Evolutionary conservation across 35 echinoderm and acorn worm species (phyloP).

Genomic region (Strongylocentrotus purpuratus): DNA sequence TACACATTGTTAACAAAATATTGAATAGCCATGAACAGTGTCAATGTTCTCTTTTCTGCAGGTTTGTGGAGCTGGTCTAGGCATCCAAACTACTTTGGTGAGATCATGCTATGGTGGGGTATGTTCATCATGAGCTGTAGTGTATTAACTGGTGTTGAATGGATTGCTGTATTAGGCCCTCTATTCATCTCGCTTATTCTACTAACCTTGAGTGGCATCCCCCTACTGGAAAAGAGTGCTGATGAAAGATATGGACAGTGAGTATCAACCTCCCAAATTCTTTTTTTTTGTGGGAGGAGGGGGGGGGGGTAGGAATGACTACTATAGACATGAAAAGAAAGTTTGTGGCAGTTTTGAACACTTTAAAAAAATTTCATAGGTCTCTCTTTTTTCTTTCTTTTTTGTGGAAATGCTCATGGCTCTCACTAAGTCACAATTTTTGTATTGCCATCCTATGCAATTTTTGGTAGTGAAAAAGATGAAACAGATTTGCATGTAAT

Average conservation of each 20-base stretch:
- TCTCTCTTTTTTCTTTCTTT: no score
- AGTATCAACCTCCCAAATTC: conserved; percentile 37
- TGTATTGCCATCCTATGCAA: no score
- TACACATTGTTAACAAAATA: not conserved
- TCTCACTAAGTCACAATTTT: no score
- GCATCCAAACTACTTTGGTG: conserved; percentile 97
- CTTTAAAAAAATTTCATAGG: no score
- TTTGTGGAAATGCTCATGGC: no score
- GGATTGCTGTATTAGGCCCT: conserved; percentile 72
- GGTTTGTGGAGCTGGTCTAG: conserved; percentile 90
- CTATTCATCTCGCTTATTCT: conserved; percentile 81
- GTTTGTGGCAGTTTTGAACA: no score
- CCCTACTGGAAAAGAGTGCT: conserved; percentile 75
- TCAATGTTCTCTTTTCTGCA: not conserved
- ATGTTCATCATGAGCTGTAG: conserved; percentile 78
- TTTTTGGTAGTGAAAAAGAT: no score
- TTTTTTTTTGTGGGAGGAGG: no score
- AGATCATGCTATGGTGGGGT: conserved; percentile 84
- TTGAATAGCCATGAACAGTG: not conserved
- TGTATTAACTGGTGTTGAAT: conserved; percentile 66
- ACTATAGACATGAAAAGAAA: no score
- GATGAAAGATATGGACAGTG: conserved; percentile 83
- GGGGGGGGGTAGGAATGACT: no score
- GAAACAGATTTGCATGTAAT: no score
- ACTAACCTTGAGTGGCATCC: conserved; percentile 79